phyloP scores from a whole-genome alignment of 2,888 invertebrate genomes.

The Perizoma affinitatum region DNA sequence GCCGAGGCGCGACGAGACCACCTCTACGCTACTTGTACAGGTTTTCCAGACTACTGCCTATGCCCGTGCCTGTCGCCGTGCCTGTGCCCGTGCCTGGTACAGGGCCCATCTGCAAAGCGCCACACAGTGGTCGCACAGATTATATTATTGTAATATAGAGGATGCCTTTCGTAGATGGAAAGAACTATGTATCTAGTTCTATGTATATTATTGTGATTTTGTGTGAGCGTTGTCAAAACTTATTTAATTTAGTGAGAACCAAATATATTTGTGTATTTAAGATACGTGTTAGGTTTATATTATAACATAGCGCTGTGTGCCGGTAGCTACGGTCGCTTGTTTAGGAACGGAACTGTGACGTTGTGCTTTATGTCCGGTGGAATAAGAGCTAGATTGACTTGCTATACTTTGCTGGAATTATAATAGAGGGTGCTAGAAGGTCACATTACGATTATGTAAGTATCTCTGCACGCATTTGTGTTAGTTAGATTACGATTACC shows the following conservation, averaged over 20 bases:
- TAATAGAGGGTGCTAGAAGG: not conserved
- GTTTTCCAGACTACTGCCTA: too few relatives aligned
- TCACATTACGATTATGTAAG: too few relatives aligned
- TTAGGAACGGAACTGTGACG: not conserved
- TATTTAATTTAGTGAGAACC: constrained; percentile 70
- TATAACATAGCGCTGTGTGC: constrained; percentile 6
- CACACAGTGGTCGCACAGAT: constrained; percentile 7
- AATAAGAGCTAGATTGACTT: not conserved
- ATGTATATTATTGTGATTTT: constrained; percentile 46
- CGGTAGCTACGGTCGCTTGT: not conserved
- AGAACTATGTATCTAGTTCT: constrained; percentile 30
- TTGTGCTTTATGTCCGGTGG: not conserved
- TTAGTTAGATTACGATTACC: not conserved
- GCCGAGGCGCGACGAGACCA: too few relatives aligned
- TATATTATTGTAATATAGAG: constrained; percentile 10
- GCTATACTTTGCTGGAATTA: not conserved
- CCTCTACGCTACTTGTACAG: too few relatives aligned
- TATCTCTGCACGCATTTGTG: too few relatives aligned
- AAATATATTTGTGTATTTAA: constrained; percentile 64
- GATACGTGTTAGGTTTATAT: constrained; percentile 42
- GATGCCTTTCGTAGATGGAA: constrained; percentile 26
- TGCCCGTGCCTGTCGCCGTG: too few relatives aligned
- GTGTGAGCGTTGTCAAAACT: constrained; percentile 45
- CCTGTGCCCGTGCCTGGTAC: too few relatives aligned
- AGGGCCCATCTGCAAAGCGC: too few relatives aligned